Evolutionary conservation across 2,797 vertebrate genomes (phyloP).

Genomic region (Austrolebias charrua): DNA sequence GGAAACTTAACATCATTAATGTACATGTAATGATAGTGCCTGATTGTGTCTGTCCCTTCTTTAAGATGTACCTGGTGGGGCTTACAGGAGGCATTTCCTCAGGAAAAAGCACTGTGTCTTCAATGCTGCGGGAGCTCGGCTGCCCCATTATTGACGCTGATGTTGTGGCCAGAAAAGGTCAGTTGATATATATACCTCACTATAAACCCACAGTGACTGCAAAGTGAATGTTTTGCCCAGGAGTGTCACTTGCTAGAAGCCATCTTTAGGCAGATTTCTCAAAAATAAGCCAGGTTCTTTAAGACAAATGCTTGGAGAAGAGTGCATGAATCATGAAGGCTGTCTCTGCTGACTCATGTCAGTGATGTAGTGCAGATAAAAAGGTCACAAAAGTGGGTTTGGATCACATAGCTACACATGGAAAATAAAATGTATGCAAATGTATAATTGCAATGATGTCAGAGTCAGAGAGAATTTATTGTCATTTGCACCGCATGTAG

Average conservation of each 20-base stretch:
- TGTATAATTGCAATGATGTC: conserved; percentile 6
- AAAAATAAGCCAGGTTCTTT: conserved; percentile 42
- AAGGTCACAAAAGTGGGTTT: conserved; percentile 50
- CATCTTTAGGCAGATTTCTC: conserved; percentile 4
- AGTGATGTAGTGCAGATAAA: conserved; percentile 37
- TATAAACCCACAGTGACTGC: not conserved
- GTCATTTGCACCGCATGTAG: too few relatives aligned
- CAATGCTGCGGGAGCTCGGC: conserved; percentile 88
- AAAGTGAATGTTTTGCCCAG: not conserved
- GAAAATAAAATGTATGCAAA: conserved; percentile 5
- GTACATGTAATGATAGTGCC: too few relatives aligned
- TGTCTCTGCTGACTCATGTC: conserved; percentile 46
- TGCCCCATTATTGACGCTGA: conserved; percentile 94
- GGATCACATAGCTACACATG: conserved; percentile 6
- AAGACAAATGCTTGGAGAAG: conserved; percentile 41
- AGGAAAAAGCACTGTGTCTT: conserved; percentile 92
- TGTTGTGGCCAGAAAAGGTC: conserved; percentile 89
- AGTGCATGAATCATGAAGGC: conserved; percentile 50
- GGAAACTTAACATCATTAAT: not conserved
- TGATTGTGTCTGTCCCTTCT: conserved; percentile 10
- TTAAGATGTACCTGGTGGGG: conserved; percentile 93
- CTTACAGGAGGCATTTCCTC: conserved; percentile 94
- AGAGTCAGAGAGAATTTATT: too few relatives aligned
- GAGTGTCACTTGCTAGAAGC: conserved; percentile 1
- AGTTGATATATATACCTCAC: not conserved